These are phyloP conservation scores for Pithys albifrons DNA, from an alignment of 2,113 vertebrate genomes.

Conservation along the genomic window DNA sequence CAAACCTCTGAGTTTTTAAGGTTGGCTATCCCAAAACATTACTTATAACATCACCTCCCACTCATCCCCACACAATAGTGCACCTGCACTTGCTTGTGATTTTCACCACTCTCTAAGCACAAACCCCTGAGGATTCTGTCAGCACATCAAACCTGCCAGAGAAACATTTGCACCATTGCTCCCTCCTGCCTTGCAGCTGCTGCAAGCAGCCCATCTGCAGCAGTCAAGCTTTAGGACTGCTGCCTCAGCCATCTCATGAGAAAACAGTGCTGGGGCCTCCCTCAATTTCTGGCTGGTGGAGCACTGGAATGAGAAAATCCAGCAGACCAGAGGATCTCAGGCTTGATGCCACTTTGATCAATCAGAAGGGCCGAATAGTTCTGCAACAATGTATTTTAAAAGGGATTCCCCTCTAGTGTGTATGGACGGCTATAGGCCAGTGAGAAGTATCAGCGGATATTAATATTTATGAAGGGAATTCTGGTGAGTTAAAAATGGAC, in stretches of 20 bases:
- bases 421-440: not conserved
- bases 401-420: not conserved
- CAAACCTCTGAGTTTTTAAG: not conserved
- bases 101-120: not conserved
- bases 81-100: not conserved
- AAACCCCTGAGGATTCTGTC: not conserved
- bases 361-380: not conserved
- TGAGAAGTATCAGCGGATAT: not conserved
- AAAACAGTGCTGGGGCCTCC: accelerated
- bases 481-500: not conserved
- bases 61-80: accelerated
- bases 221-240: not conserved
- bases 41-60: accelerated
- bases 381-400: not conserved
- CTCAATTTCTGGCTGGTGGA: accelerated
- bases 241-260: accelerated
- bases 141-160: not conserved
- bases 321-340: not conserved
- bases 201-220: not conserved
- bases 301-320: accelerated
- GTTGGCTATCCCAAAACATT: not conserved
- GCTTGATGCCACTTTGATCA: not conserved
- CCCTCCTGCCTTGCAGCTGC: not conserved
- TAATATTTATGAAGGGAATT: not conserved
- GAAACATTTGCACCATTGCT: not conserved